Conservation (phyloP, 2,888 invertebrate genomes). For the Nymphalis urticae region DNA sequence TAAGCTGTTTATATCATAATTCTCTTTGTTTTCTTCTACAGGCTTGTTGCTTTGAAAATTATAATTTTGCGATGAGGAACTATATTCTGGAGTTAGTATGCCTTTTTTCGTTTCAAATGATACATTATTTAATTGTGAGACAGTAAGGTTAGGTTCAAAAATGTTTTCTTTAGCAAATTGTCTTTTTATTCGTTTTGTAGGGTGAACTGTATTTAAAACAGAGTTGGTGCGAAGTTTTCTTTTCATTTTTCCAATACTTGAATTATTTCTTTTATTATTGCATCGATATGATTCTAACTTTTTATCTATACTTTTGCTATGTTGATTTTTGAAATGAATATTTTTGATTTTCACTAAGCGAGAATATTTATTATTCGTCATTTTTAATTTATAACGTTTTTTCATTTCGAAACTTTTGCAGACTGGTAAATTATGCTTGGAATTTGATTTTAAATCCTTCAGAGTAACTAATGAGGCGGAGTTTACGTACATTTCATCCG, state of each 20-base stretch:
- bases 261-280: constrained; percentile 26
- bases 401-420: neutral
- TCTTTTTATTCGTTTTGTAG: constrained; percentile 51
- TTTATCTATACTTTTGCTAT: constrained; percentile 41
- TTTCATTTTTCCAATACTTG: constrained; percentile 38
- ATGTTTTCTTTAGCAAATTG: constrained; percentile 54
- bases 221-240: constrained; percentile 44
- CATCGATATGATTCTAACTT: constrained; percentile 40
- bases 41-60: constrained; percentile 18
- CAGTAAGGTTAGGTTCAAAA: constrained; percentile 34
- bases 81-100: constrained; percentile 48
- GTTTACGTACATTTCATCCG: neutral
- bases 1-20: neutral
- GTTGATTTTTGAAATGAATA: constrained; percentile 50
- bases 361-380: constrained; percentile 41
- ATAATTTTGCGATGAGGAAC: constrained; percentile 37
- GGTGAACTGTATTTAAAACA: constrained; percentile 48
- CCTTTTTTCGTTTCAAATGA: constrained; percentile 47
- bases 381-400: constrained; percentile 30
- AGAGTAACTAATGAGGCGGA: neutral
- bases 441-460: neutral
- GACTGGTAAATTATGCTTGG: neutral
- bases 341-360: constrained; percentile 44
- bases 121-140: constrained; percentile 19
- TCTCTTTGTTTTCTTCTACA: constrained; percentile 13